Base-by-base conservation (phyloP, 2,113 vertebrate species). In the Tyto alba region DNA sequence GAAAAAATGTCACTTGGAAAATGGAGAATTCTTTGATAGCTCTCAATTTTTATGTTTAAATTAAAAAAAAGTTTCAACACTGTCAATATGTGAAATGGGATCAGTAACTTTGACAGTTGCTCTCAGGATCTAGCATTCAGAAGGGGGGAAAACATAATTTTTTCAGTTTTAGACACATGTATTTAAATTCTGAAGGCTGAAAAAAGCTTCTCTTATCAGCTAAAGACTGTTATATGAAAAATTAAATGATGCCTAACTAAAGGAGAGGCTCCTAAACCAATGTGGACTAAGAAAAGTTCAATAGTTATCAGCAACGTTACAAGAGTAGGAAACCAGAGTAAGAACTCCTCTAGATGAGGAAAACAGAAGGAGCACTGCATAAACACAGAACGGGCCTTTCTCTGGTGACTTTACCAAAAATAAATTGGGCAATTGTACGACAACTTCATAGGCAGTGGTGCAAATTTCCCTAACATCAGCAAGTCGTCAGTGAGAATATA, bases 401-500 rank as follows among this genome's bases (percentile, higher is more conserved):
- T 64, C 68, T 92, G 40, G 71, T 69, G 80, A 93, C 77, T 86
- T 83, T 21, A 96, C 86, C 86, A 82, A 92, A 96, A 95, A 96
- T 93, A 95, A 93, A 79, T 57, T 89, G 86, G n/a, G 56, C 72
- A 83, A 93, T 10, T 86, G 73, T 86, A 75, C 1, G 9, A 62
- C 68, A 90, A 89, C 89, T 92, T 91, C 74, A 85, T 20, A 95
- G 74, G 86, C 89, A 91, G 77, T 88, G 92, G 92, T 79, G 71
- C 50, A 92, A 82, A 93, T 95, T 97, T 83, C 45, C 67, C 80
- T 93, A 95, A 68, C 91, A 95, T 96, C 95, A 96, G 93, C 96
- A 97, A 97, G 94, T 96, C 50, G 62, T 91, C 78, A 91, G 66
- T 76, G 84, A 96, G 95, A 95, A 94, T 81, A 95, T 90, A 94